phyloP scores from a whole-genome alignment of 2,113 vertebrate species.

The Ammodytes dubius region DNA sequence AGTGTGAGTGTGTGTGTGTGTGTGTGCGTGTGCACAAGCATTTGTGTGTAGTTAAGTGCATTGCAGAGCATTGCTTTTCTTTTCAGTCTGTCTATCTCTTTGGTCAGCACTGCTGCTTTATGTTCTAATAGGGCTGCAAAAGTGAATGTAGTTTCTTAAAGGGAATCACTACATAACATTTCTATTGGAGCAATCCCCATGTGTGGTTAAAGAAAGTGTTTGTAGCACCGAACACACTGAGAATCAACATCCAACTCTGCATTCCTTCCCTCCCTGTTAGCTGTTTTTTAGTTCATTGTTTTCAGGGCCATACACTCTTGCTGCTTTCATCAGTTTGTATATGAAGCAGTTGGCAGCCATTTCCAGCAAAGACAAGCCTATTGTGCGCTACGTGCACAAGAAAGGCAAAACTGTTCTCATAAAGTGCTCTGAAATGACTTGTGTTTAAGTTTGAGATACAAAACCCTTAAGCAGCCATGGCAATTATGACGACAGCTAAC shows the following conservation, averaged over 20 bases:
- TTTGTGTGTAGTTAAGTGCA: constrained; percentile 26
- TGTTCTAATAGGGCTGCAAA: constrained; percentile 1
- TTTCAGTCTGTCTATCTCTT: constrained; percentile 1
- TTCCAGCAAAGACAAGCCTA: constrained; percentile 5
- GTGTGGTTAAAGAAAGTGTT: background rate
- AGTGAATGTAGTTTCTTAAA: constrained; percentile 5
- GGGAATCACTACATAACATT: background rate
- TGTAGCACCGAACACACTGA: background rate
- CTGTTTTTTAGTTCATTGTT: constrained; percentile 1
- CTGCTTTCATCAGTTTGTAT: background rate
- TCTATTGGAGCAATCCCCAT: background rate
- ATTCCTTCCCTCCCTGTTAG: background rate
- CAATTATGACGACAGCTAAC: background rate
- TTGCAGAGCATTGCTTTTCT: constrained; percentile 23
- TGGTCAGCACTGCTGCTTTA: constrained; percentile 13
- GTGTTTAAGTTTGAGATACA: constrained; percentile 21
- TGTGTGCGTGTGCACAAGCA: constrained; percentile 3
- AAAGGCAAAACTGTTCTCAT: background rate
- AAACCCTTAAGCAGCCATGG: background rate
- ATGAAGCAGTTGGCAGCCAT: background rate
- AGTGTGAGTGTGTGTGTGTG: constrained; percentile 1
- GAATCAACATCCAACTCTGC: background rate
- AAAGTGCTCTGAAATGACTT: constrained; percentile 15
- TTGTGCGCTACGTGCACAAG: background rate
- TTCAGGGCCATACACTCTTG: background rate